Conservation (phyloP, 2,888 invertebrate genomes). For the Athripsodes cinereus region DNA sequence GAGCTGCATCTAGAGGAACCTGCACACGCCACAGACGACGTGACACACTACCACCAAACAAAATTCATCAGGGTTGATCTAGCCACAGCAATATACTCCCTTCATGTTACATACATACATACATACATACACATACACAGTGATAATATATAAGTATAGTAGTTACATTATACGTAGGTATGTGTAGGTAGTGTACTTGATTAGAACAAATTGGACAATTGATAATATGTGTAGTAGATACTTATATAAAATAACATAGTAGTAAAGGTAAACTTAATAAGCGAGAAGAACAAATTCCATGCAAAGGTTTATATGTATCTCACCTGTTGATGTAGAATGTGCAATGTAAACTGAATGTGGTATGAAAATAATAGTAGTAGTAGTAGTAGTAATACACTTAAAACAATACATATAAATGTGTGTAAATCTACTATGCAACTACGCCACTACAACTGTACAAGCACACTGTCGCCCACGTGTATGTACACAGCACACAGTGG, state of each 20-base stretch:
- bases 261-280: not conserved
- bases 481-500: no score
- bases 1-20: no score
- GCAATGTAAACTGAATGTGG: not conserved
- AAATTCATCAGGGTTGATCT: conserved; percentile 51
- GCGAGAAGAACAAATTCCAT: conserved; percentile 27
- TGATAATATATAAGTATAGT: no score
- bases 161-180: conserved; percentile 20
- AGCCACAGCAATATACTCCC: conserved; percentile 25
- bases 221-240: not conserved
- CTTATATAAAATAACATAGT: not conserved
- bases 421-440: no score
- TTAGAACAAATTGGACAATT: not conserved
- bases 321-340: not conserved
- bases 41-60: conserved; percentile 20
- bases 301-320: conserved; percentile 13
- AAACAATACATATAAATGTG: no score
- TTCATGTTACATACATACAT: no score
- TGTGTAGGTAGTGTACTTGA: conserved; percentile 7
- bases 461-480: not conserved
- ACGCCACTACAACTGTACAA: no score
- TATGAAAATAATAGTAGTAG: no score
- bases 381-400: no score
- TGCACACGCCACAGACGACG: no score
- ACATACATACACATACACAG: no score